Evolutionary conservation across 2,113 vertebrate genomes (phyloP).

Genomic region (Cepphus grylle): DNA sequence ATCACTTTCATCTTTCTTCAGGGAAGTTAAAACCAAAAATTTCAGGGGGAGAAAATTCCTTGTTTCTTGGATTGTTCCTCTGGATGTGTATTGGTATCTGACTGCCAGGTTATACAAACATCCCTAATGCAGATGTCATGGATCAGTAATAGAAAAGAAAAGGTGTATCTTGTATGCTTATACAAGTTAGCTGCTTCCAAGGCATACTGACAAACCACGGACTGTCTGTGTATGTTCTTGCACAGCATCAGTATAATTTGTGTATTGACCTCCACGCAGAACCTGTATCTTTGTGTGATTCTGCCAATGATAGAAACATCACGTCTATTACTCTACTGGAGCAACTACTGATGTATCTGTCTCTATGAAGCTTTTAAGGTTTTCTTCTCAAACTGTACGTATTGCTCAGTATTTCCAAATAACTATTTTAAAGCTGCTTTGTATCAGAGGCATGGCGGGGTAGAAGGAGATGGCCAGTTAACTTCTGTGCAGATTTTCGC

Average conservation of each 20-base stretch:
- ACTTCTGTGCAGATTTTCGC: not conserved
- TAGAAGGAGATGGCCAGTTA: not conserved
- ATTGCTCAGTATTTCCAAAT: not conserved
- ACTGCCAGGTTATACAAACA: not conserved
- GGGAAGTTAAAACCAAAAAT: not conserved
- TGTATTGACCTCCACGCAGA: not conserved
- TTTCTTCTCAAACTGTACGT: not conserved
- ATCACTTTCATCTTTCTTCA: not conserved
- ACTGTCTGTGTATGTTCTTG: fast-evolving
- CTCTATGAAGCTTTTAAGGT: not conserved
- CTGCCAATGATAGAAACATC: not conserved
- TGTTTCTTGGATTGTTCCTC: not conserved
- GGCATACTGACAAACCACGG: not conserved
- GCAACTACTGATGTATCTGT: not conserved
- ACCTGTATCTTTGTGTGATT: not conserved
- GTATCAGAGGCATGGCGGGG: not conserved
- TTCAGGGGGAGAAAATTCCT: not conserved
- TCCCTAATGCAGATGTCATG: not conserved
- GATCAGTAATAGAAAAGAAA: not conserved
- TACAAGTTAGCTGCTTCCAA: not conserved
- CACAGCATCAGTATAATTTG: not conserved
- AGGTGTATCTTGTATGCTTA: not conserved
- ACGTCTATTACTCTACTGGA: not conserved
- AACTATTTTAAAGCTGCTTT: not conserved
- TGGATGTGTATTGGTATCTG: not conserved